Evolutionary conservation across 2,888 invertebrate genomes (phyloP).

Genomic region (Pammene aurita): DNA sequence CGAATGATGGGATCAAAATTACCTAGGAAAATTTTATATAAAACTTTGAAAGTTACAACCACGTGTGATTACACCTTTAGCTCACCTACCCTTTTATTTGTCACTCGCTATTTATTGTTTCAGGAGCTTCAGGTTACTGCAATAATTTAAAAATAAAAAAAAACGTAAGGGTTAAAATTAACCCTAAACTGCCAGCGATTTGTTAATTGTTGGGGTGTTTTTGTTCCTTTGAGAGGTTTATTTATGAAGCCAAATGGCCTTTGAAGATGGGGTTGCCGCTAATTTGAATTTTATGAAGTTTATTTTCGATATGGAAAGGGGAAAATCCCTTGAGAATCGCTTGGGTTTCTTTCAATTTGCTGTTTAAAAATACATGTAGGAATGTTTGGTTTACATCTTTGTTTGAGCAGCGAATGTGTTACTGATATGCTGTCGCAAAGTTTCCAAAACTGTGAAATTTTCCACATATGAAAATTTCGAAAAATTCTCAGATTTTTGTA

Average conservation of each 20-base stretch:
- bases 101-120: constrained; percentile 73
- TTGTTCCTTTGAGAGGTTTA: constrained; percentile 66
- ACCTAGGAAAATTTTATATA: too few species aligned
- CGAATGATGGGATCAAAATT: too few species aligned
- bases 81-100: constrained; percentile 54
- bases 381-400: constrained; percentile 5
- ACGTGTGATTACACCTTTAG: constrained; percentile 45
- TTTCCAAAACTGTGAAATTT: too few species aligned
- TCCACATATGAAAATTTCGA: too few species aligned
- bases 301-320: constrained; percentile 69
- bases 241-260: constrained; percentile 80
- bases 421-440: too few species aligned
- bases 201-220: constrained; percentile 79
- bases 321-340: constrained; percentile 57
- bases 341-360: constrained; percentile 35
- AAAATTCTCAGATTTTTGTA: too few species aligned
- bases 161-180: constrained; percentile 72
- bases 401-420: not conserved
- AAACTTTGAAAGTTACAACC: too few species aligned
- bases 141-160: constrained; percentile 59
- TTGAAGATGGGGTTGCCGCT: constrained; percentile 73
- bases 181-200: constrained; percentile 75
- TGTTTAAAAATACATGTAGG: constrained; percentile 7
- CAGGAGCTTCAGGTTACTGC: constrained; percentile 67
- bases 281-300: constrained; percentile 81